phyloP scores from a whole-genome alignment of 2,888 invertebrate genomes.

The Dasypolia templi region DNA sequence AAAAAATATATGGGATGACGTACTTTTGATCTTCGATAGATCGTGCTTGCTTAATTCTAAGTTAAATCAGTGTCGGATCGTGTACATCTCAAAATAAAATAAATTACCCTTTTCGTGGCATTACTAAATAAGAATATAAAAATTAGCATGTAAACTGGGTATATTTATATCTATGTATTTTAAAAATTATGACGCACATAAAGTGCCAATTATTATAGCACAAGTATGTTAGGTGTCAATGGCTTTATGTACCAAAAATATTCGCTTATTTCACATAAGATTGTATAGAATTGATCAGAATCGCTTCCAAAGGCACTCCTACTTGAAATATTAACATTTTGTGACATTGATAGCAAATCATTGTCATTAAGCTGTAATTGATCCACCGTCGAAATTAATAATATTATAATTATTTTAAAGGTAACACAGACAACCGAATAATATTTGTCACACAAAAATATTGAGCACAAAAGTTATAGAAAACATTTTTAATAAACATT shows the following conservation, averaged over 20 bases:
- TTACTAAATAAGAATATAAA: slow-evolving; percentile 46
- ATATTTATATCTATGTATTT: slow-evolving; percentile 25
- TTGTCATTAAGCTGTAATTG: slow-evolving; percentile 32
- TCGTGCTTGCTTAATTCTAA: slow-evolving; percentile 20
- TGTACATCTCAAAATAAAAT: slow-evolving; percentile 7
- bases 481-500: slow-evolving; percentile 32
- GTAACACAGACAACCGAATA: not conserved
- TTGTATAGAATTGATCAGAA: slow-evolving; percentile 40
- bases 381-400: slow-evolving; percentile 33
- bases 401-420: not conserved
- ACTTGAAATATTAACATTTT: slow-evolving; percentile 33
- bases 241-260: slow-evolving; percentile 45
- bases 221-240: slow-evolving; percentile 54
- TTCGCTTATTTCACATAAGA: slow-evolving; percentile 26
- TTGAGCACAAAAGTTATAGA: slow-evolving; percentile 21
- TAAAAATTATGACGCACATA: slow-evolving; percentile 53
- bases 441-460: slow-evolving; percentile 3
- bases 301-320: slow-evolving; percentile 36
- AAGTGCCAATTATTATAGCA: slow-evolving; percentile 61
- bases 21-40: not conserved
- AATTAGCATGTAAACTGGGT: slow-evolving; percentile 44
- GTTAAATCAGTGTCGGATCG: not conserved
- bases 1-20: slow-evolving; percentile 10
- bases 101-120: slow-evolving; percentile 27
- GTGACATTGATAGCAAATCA: slow-evolving; percentile 31